Evolutionary conservation across 2,113 vertebrate species (phyloP).

Genomic region (Sander lucioperca): DNA sequence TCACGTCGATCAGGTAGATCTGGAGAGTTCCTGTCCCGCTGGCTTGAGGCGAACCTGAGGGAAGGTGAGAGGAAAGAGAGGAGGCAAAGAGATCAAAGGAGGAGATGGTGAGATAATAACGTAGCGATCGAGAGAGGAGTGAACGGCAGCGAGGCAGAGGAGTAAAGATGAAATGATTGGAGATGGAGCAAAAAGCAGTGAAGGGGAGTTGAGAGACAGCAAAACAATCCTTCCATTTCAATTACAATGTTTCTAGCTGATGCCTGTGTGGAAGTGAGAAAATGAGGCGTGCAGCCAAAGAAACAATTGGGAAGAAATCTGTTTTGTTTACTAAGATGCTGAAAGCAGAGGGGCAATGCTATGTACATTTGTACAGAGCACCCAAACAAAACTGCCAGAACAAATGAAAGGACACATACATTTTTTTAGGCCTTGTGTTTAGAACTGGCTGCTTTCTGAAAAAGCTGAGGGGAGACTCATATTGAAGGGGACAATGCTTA

Average conservation of each 20-base stretch:
- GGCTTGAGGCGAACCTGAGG: constrained; percentile 89
- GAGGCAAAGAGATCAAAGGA: constrained; percentile 40
- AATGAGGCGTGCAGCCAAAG: constrained; percentile 18
- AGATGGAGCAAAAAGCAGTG: constrained; percentile 30
- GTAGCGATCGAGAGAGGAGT: background rate
- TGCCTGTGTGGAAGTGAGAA: constrained; percentile 44
- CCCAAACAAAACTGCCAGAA: constrained; percentile 59
- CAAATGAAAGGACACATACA: constrained; percentile 65
- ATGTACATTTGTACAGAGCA: constrained; percentile 39
- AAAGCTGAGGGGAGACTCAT: constrained; percentile 24
- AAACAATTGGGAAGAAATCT: constrained; percentile 31
- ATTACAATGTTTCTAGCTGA: constrained; percentile 2
- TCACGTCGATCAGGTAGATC: constrained; percentile 97
- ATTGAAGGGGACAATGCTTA: constrained; percentile 25
- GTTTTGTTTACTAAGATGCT: constrained; percentile 50
- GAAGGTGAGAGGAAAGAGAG: constrained; percentile 11
- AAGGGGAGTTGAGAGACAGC: background rate
- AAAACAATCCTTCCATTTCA: constrained; percentile 40
- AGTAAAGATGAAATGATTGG: constrained; percentile 38
- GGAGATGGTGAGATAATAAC: constrained; percentile 60
- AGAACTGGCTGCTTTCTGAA: constrained; percentile 48
- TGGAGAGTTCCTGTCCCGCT: constrained; percentile 96
- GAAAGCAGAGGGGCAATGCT: constrained; percentile 39
- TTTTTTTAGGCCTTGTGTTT: constrained; percentile 60
- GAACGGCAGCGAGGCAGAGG: background rate